Base-by-base conservation (phyloP, 1,140 invertebrate species). In the Drosophila bocki region DNA sequence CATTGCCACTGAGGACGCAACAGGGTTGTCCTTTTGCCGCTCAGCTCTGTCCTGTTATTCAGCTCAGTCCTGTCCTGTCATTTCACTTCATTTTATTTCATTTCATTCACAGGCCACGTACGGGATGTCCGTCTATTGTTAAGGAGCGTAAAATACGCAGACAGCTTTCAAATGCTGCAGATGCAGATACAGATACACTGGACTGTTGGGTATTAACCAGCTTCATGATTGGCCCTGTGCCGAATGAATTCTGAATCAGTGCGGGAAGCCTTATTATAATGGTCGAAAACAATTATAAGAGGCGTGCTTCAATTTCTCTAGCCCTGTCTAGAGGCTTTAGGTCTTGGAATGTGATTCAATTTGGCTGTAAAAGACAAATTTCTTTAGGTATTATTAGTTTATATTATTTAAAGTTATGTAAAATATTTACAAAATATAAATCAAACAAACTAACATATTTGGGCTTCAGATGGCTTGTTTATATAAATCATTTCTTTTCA, bases 71-170 rank as follows among this genome's bases (percentile, higher is more conserved):
- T 61, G 51, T 63, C 29, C 58, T 69, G 51, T 67, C 61, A 48
- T 64, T 75, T 79, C 19, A 56, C 53, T 56, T 56, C 53, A 56
- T 56, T 56, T 56, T 56, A 56, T 56, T 56, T 39, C 67, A 87
- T 69, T 87, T 77, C 56, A 81, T 48, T 67, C 71, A 79, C 85
- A 76, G 86, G 65, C 80, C 85, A 90, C 85, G 85, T 88, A 90
- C 86, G 67, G 61, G 75, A 44, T 45, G 81, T 88, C 74, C 64
- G 60, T 79, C 62, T 64, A 78, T 85, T 90, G 86, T 91, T 85
- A 82, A 90, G 75, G 47, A 74, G 78, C 82, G 70, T 64, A 59
- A 79, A 77, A 75, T 80, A 85, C 78, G 71, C 85, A 82, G 78
- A 76, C 78, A 82, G 86, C 75, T 80, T 70, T 82, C 78, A 74